Evolutionary conservation across 2,888 invertebrate species (phyloP), one percentile per base, ranked within the genome.

Genomic region (Rhagophthalmus giganteus): DNA sequence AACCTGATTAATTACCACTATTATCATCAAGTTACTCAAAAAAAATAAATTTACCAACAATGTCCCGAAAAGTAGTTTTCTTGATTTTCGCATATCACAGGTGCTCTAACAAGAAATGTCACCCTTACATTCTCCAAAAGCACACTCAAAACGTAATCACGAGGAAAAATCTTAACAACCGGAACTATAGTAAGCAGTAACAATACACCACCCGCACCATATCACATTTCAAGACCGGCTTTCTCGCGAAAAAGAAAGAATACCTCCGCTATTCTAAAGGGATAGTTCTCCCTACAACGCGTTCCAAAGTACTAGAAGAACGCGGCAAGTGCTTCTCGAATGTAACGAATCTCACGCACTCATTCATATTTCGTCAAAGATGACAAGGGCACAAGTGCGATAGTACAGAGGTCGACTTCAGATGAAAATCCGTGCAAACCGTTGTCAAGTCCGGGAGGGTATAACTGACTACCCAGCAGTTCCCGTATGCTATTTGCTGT

Each of bases 341-440:
- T 66, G 72, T 63, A 71, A 70, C 71, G 70, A 72, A 72, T 73
- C 72, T 71, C 69, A 70, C 72, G 71, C 72, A 64, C 64, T 62
- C 61, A 57, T 69, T 72, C 70, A 73, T 74, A 74, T 72, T 72
- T 73, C 73, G 72, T 74, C 72, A 70, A 72, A 72, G 65, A 63
- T 64, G 58, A 55, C 55, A 55, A 56, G 32, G 47, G 49, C 30
- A 28, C 38, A 24, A 15, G 37, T 13, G 8, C 7, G 7, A n/a
- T 7, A 4, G 16, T 8, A 2, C 10, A 34, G 9, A 38, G 26
- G 33, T 33, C 40, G 14, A 33, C 32, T 39, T 9, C 30, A 11
- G 15, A 9, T 16, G 7, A 11, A 7, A 30, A 28, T 45, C 47
- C 46, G 26, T 28, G 51, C 32, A 32, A 37, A 46, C 57, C 54